phyloP scores from a whole-genome alignment of 2,797 vertebrate genomes.

The Acanthurus tractus region DNA sequence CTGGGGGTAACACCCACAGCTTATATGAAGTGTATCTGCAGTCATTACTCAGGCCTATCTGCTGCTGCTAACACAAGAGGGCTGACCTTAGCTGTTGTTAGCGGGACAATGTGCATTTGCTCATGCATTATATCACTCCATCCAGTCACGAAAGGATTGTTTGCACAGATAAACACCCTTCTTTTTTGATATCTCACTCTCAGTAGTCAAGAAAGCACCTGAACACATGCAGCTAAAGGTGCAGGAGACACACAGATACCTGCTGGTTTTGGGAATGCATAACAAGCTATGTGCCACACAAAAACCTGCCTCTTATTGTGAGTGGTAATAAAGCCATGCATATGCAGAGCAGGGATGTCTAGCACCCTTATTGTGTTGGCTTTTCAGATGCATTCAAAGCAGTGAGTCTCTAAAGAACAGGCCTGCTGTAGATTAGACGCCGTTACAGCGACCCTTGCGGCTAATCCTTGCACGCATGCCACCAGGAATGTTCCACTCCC shows the following conservation, averaged over 20 bases:
- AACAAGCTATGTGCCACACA: conserved; percentile 69
- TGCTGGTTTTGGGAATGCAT: conserved; percentile 30
- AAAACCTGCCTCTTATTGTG: conserved; percentile 60
- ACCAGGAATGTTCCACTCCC: conserved; percentile 61
- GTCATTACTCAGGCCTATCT: conserved; percentile 61
- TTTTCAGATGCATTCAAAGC: conserved; percentile 50
- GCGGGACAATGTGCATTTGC: conserved; percentile 22
- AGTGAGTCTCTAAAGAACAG: conserved; percentile 59
- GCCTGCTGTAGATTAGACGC: conserved; percentile 73
- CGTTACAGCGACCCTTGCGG: conserved; percentile 79
- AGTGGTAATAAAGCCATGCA: conserved; percentile 55
- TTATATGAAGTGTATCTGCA: conserved; percentile 64
- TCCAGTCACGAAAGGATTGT: conserved; percentile 51
- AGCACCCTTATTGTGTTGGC: conserved; percentile 63
- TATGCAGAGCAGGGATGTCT: conserved; percentile 57
- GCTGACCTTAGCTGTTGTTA: conserved; percentile 45
- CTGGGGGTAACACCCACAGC: conserved; percentile 55
- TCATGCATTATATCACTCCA: conserved; percentile 29
- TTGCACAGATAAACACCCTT: conserved; percentile 72
- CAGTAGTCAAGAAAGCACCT: conserved; percentile 33
- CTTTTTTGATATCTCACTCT: conserved; percentile 65
- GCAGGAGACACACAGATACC: conserved; percentile 38
- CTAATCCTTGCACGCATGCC: conserved; percentile 74
- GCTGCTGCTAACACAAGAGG: conserved; percentile 38
- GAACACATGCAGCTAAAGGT: conserved; percentile 36